phyloP scores from a whole-genome alignment of 2,888 invertebrate species.

The Scelioninae gen. 1 region DNA sequence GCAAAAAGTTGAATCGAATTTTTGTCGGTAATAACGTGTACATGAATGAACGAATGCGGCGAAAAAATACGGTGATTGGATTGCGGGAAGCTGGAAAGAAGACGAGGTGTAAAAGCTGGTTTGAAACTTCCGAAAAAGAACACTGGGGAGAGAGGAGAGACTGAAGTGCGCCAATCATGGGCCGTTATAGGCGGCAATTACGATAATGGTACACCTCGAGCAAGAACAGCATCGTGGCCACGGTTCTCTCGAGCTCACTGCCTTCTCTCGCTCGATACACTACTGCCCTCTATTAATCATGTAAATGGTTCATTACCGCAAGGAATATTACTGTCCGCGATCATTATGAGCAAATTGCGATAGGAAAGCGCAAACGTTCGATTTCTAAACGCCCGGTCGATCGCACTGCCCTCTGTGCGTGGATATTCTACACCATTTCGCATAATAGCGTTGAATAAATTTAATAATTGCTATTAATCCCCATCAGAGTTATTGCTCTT shows the following conservation, averaged over 20 bases:
- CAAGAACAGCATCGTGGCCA: constrained; percentile 64
- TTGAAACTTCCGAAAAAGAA: constrained; percentile 81
- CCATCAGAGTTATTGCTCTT: constrained; percentile 12
- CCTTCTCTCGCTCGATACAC: constrained; percentile 73
- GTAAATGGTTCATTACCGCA: constrained; percentile 80
- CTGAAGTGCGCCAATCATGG: constrained; percentile 80
- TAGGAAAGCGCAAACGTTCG: constrained; percentile 69
- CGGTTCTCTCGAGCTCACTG: constrained; percentile 52
- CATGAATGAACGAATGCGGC: constrained; percentile 59
- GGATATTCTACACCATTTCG: constrained; percentile 38
- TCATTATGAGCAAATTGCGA: constrained; percentile 79
- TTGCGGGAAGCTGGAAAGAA: constrained; percentile 67
- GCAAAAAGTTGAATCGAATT: constrained; percentile 64
- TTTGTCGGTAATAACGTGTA: constrained; percentile 59
- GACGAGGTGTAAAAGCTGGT: constrained; percentile 70
- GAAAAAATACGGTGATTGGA: constrained; percentile 67
- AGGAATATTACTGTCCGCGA: constrained; percentile 77
- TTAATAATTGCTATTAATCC: constrained; percentile 50
- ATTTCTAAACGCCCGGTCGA: constrained; percentile 61
- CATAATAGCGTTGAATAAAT: constrained; percentile 47
- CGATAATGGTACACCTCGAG: constrained; percentile 83
- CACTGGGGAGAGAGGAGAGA: constrained; percentile 75
- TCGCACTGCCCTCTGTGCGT: constrained; percentile 50
- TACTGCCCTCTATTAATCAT: constrained; percentile 82
- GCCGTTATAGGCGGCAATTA: constrained; percentile 83